Conservation (phyloP, 2,113 vertebrate genomes). For the Mobula birostris region DNA sequence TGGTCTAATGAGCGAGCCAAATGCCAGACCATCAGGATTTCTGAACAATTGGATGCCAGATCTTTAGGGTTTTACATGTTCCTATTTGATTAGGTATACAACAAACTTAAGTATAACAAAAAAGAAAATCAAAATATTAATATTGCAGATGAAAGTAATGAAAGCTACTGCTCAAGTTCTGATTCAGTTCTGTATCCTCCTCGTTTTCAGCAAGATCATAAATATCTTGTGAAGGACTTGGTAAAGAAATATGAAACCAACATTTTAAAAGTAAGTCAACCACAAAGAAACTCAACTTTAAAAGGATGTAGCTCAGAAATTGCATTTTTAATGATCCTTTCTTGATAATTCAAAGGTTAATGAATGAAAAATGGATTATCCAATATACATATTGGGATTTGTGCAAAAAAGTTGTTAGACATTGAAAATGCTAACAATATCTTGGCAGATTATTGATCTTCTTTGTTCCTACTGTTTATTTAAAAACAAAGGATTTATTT, state of each 20-base stretch:
- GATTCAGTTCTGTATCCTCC: background rate
- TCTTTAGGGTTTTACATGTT: too few species aligned
- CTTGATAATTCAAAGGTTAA: background rate
- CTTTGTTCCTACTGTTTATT: background rate
- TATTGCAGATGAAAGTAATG: background rate
- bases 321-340: background rate
- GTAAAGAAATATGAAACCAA: slow-evolving; percentile 60
- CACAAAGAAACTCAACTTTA: background rate
- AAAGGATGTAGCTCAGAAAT: background rate
- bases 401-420: background rate
- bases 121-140: background rate
- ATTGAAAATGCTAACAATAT: background rate
- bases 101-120: background rate
- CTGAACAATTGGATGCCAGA: too few species aligned
- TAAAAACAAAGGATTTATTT: background rate
- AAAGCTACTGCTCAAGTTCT: background rate
- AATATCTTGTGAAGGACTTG: slow-evolving; percentile 53
- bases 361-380: background rate
- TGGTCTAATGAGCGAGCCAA: too few species aligned
- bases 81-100: too few species aligned
- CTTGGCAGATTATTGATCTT: background rate
- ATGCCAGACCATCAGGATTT: too few species aligned
- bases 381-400: background rate
- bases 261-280: slow-evolving; percentile 56
- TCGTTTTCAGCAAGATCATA: slow-evolving; percentile 61